phyloP scores from a whole-genome alignment of 1,140 invertebrate genomes.

The Euura lappo region DNA sequence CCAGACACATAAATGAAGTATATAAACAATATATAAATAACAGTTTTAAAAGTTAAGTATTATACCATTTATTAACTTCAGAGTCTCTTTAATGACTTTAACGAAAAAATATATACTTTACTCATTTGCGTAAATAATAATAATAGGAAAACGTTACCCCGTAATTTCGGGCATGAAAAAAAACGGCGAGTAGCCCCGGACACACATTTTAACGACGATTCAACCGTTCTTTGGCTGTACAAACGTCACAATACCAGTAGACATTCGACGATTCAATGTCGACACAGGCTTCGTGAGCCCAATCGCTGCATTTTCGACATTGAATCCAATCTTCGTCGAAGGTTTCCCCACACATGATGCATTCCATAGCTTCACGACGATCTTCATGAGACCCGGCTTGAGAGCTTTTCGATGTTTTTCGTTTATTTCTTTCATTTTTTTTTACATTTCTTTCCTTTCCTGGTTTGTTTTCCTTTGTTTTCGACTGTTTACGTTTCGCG shows the following conservation, averaged over 20 bases:
- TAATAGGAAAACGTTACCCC: not conserved
- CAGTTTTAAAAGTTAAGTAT: too few relatives aligned
- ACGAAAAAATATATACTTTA: too few relatives aligned
- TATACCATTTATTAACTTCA: too few relatives aligned
- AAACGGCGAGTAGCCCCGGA: too few relatives aligned
- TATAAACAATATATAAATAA: too few relatives aligned
- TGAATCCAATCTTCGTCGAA: conserved; percentile 22
- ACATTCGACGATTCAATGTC: not conserved
- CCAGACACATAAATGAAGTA: too few relatives aligned
- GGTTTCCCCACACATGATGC: conserved; percentile 11
- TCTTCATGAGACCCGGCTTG: conserved; percentile 3
- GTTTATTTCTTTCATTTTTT: too few relatives aligned
- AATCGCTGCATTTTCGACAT: conserved; percentile 18
- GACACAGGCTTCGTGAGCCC: conserved; percentile 22
- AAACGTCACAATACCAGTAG: not conserved
- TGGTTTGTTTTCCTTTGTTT: not conserved
- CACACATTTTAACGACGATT: too few relatives aligned
- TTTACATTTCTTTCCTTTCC: not conserved
- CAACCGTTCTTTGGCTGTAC: not conserved
- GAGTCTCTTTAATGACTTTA: too few relatives aligned
- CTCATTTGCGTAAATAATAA: not conserved
- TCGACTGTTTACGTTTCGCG: conserved; percentile 15
- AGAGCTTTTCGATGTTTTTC: conserved; percentile 5
- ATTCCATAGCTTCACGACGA: conserved; percentile 3
- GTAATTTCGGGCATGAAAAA: not conserved